Evolutionary conservation across 2,888 invertebrate genomes (phyloP), one percentile per base, ranked within the genome.

Genomic region (Chesias legatella): DNA sequence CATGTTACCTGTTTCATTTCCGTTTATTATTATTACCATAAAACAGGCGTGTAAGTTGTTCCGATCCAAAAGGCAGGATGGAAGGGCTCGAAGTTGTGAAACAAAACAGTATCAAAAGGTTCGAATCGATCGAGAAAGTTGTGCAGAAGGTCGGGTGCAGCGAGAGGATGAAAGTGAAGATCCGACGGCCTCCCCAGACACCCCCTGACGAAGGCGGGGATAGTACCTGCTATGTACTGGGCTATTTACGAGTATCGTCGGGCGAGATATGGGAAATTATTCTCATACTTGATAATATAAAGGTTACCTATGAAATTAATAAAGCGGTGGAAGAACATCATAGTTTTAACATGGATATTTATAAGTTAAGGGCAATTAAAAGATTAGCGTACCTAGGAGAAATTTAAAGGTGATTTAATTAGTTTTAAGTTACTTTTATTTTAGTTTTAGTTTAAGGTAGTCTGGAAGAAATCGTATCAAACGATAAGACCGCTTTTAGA

Each of bases 101-200:
- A 43, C 41, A 41, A 33, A 43, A 35, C 33, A 24, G 35, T 35
- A 39, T 32, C 56, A 42, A 62, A 63, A 62, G 54, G 53, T 48
- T 48, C 39, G 51, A 48, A 58, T 68, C 66, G 64, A 72, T 68
- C 61, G 65, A 50, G 67, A 70, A 74, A 73, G 70, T 73, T 68
- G 49, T 58, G 53, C 51, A 58, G 67, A 74, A 73, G 71, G 73
- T 75, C 73, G 69, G 52, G 43, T 63, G 63, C 58, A 52, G 59
- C 58, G 56, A 57, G 61, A 56, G 62, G 67, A 63, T 53, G 82
- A 83, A 80, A 83, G 81, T 75, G 77, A 82, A 80, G 63, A 73
- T 76, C 45, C 35, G 35, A 17, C 13, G 13, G 13, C 36, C 47
- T 37, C 43, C 53, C 63, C 60, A 49, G 56, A 43, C 53, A 43